Evolutionary conservation across 2,888 invertebrate species (phyloP).

Genomic region (Cheilosia impressa): DNA sequence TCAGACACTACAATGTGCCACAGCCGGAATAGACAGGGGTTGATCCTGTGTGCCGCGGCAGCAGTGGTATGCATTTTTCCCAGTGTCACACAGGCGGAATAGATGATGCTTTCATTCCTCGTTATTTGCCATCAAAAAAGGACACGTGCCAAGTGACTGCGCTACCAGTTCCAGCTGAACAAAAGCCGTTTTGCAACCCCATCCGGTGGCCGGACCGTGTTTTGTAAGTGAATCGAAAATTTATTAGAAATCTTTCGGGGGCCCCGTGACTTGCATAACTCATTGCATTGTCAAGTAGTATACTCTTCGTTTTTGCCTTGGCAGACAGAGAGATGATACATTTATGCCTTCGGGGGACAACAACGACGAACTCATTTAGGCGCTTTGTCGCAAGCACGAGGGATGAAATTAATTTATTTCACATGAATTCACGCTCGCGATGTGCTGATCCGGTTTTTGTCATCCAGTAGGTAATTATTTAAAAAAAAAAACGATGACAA

Average conservation of each 20-base stretch:
- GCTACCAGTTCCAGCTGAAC: slow-evolving; percentile 44
- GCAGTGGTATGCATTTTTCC: background rate
- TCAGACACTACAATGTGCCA: background rate
- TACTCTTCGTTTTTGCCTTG: background rate
- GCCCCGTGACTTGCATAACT: slow-evolving; percentile 73
- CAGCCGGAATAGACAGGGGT: slow-evolving; percentile 24
- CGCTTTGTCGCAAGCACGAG: slow-evolving; percentile 53
- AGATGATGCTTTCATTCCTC: slow-evolving; percentile 39
- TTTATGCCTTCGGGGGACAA: slow-evolving; percentile 35
- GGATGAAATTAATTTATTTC: slow-evolving; percentile 71
- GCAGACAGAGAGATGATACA: slow-evolving; percentile 46
- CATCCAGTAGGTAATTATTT: slow-evolving; percentile 37
- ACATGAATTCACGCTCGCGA: slow-evolving; percentile 62
- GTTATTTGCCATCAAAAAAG: slow-evolving; percentile 44
- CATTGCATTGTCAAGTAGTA: slow-evolving; percentile 70
- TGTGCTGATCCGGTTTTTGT: slow-evolving; percentile 25
- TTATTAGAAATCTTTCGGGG: slow-evolving; percentile 63
- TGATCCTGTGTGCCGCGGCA: slow-evolving; percentile 4
- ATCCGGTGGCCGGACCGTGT: slow-evolving; percentile 20
- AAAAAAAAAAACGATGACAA: slow-evolving; percentile 37
- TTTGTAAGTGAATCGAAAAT: slow-evolving; percentile 71
- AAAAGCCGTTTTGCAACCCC: slow-evolving; percentile 40
- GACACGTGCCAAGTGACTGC: slow-evolving; percentile 67
- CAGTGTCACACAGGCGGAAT: slow-evolving; percentile 35
- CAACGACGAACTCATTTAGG: slow-evolving; percentile 42